A percentile compares a stretch with the other conserved stretches of the same genome.
These are phyloP conservation scores for Cryptus armator DNA, from an alignment of 2,888 invertebrate species.

Conservation along the genomic window DNA sequence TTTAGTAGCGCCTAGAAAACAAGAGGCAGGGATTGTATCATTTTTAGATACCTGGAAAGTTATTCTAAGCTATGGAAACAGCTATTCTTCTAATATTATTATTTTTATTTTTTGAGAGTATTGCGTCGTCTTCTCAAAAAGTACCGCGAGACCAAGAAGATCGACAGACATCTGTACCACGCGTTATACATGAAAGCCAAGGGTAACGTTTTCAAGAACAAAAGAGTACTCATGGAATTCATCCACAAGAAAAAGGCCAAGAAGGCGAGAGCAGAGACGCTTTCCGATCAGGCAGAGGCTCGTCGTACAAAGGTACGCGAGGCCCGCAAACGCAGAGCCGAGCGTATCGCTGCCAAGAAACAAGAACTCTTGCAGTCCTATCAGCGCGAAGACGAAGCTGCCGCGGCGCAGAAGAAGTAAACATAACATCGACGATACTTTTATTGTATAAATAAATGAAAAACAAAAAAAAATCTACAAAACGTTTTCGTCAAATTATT, in stretches of 20 bases:
- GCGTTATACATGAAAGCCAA: constrained; percentile 99
- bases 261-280: constrained; percentile 98
- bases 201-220: constrained; percentile 99
- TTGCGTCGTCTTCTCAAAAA: constrained; percentile 97
- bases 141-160: constrained; percentile 99
- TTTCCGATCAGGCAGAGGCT: constrained; percentile 99
- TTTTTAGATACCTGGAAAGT: too few relatives aligned
- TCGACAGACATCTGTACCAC: constrained; percentile 99
- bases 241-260: constrained; percentile 99
- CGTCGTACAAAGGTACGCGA: constrained; percentile 98
- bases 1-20: constrained; percentile 1
- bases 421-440: constrained; percentile 69
- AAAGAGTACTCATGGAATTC: constrained; percentile 99
- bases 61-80: too few relatives aligned
- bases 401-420: constrained; percentile 89
- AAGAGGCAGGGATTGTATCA: too few relatives aligned
- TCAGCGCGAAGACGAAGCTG: constrained; percentile 95
- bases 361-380: constrained; percentile 95
- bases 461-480: constrained; percentile 65
- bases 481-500: constrained; percentile 5
- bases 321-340: constrained; percentile 98
- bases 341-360: constrained; percentile 97
- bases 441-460: constrained; percentile 80
- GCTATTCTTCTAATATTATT: too few relatives aligned
- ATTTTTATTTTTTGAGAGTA: too few relatives aligned